Evolutionary conservation across 2,797 vertebrate genomes (phyloP), one percentile per base, ranked within the genome.

Genomic region (Phrynocephalus guinanensis): DNA sequence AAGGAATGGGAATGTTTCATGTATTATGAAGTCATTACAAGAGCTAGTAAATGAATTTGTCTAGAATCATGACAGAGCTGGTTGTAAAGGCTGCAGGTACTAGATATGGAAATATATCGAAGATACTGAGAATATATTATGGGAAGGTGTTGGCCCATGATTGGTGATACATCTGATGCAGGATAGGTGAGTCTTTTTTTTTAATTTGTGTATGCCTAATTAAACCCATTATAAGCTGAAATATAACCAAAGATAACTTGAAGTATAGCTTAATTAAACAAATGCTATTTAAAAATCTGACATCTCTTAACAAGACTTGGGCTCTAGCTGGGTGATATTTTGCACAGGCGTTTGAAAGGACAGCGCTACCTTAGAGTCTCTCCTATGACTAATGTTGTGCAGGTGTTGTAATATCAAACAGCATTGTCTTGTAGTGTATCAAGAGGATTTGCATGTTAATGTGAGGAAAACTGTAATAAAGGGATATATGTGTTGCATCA

Each of bases 381-480:
- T 22, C 73, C 81, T 15, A 18, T 85, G 82, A 88, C 48, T 86
- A 81, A 88, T 86, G 91, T 81, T 80, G n/a, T 91, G 68, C 48
- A 86, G 50, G 56, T 56, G 52, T 82, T 44, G 5, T 77, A 90
- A 86, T 77, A 82, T 76, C 67, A 78, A 87, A 83, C 83, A 56
- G 15, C 56, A 72, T 24, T 91, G 87, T 66, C 75, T 87, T 38
- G 72, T 1, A 30, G 5, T 9, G 30, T 22, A 56, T 82, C 73
- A 79, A 75, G 83, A 88, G 24, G 60, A 90, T 50, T 89, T 86
- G 87, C 70, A 56, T 88, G 6, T 76, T 1, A 86, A 91, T 80
- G 91, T 70, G 2, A 82, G 84, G 75, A 89, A 84, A 52, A 28
- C 79, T 88, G 83, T 71, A 92, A 88, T 80, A 73, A 90, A 85